Evolutionary conservation across 2,888 invertebrate genomes (phyloP).

Genomic region (Drosophila demipolita): DNA sequence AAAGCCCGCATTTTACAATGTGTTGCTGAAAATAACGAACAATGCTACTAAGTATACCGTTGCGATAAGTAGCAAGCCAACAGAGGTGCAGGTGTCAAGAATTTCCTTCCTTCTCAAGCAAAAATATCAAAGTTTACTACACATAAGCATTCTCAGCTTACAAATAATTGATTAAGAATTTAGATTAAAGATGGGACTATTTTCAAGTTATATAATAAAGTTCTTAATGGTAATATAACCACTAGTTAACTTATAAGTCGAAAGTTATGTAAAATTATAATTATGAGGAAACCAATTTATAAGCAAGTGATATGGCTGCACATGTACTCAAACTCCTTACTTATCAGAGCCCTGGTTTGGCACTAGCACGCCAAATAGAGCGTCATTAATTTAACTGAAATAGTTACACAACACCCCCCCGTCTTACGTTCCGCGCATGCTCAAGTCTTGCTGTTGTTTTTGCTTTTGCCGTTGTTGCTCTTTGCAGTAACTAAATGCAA

Average conservation of each 20-base stretch:
- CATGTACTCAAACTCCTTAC: conserved; percentile 38
- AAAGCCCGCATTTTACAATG: background rate
- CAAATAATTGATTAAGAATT: background rate
- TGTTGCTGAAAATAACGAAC: background rate
- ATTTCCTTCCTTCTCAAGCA: background rate
- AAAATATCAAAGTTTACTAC: background rate
- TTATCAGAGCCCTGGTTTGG: conserved; percentile 56
- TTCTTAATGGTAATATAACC: background rate
- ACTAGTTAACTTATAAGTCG: background rate
- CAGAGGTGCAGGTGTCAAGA: background rate
- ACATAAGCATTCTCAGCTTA: background rate
- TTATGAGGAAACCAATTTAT: conserved; percentile 13
- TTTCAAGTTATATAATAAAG: background rate
- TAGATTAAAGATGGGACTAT: background rate
- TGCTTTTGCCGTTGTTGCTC: conserved; percentile 13
- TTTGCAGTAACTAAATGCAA: conserved; percentile 64
- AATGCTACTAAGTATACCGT: background rate
- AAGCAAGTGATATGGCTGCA: conserved; percentile 24
- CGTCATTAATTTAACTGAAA: conserved; percentile 77
- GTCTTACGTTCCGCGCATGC: background rate
- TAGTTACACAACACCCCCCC: conserved; percentile 52
- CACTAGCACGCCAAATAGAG: conserved; percentile 70
- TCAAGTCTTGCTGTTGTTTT: conserved; percentile 31
- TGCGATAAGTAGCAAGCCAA: background rate
- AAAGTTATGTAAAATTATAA: background rate